These are phyloP conservation scores for Eretmocerus hayati DNA, from an alignment of 2,888 invertebrate species.

Conservation along the genomic window DNA sequence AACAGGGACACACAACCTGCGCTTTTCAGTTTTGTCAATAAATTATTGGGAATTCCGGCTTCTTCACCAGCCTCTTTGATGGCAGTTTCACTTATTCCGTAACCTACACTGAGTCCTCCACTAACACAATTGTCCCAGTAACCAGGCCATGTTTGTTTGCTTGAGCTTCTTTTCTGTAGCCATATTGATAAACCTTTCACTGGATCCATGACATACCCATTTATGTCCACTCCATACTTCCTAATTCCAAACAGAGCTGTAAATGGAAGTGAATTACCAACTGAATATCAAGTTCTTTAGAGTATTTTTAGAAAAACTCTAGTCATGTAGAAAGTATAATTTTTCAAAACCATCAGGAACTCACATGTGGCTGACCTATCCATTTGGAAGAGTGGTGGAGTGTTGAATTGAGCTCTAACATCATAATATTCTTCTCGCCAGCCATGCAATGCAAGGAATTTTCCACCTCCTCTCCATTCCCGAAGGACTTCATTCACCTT, in stretches of 20 bases:
- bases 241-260: constrained; percentile 80
- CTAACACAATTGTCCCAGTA: constrained; percentile 96
- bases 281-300: neutral
- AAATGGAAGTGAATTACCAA: no score
- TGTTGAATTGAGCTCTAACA: constrained; percentile 70
- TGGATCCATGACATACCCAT: constrained; percentile 83
- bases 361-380: constrained; percentile 85
- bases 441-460: constrained; percentile 75
- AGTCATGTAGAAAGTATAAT: neutral
- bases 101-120: constrained; percentile 85
- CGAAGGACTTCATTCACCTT: constrained; percentile 73
- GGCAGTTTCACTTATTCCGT: constrained; percentile 81
- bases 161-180: constrained; percentile 84
- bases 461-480: constrained; percentile 66
- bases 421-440: constrained; percentile 95
- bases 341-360: constrained; percentile 27
- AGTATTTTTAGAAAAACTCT: neutral
- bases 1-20: constrained; percentile 84
- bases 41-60: constrained; percentile 76
- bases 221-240: constrained; percentile 91
- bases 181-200: constrained; percentile 82
- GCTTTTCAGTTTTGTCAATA: constrained; percentile 68
- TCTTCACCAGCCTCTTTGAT: constrained; percentile 92
- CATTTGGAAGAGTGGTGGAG: constrained; percentile 64
- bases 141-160: constrained; percentile 93